Evolutionary conservation across 53 echinoderm and acorn worm genomes (phyloP).

Genomic region (Holothuria leucospilota): DNA sequence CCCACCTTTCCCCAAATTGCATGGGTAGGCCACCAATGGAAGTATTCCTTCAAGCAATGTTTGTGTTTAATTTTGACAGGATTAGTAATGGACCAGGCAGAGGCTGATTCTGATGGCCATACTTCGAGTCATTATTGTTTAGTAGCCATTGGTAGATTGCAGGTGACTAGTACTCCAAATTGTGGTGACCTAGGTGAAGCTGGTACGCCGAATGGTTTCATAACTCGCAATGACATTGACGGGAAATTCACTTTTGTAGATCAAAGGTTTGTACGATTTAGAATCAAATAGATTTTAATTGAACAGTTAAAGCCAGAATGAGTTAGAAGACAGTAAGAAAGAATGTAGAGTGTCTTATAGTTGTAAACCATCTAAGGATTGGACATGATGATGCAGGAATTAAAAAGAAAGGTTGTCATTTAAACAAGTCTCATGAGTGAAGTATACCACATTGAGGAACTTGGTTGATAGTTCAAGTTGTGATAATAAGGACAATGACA

Average conservation of each 20-base stretch:
- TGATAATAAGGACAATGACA: no score
- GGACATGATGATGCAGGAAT: no score
- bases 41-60: no score
- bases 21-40: no score
- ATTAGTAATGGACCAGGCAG: slow-evolving; percentile 70
- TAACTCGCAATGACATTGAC: slow-evolving; percentile 88
- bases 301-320: neutral
- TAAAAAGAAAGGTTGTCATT: no score
- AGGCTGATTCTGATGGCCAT: slow-evolving; percentile 88
- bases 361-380: no score
- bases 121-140: slow-evolving; percentile 93
- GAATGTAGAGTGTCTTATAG: no score
- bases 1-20: no score
- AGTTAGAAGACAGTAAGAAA: no score
- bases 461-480: no score
- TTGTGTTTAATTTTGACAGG: slow-evolving; percentile 8
- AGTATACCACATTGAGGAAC: no score
- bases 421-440: no score
- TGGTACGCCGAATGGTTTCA: slow-evolving; percentile 95
- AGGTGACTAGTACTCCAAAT: slow-evolving; percentile 97
- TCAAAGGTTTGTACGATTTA: slow-evolving; percentile 82
- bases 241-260: slow-evolving; percentile 99
- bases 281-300: neutral
- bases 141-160: slow-evolving; percentile 96
- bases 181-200: slow-evolving; percentile 92